Evolutionary conservation across 2,797 vertebrate genomes (phyloP), one percentile per base, ranked within the genome.

Genomic region (Cossypha caffra): DNA sequence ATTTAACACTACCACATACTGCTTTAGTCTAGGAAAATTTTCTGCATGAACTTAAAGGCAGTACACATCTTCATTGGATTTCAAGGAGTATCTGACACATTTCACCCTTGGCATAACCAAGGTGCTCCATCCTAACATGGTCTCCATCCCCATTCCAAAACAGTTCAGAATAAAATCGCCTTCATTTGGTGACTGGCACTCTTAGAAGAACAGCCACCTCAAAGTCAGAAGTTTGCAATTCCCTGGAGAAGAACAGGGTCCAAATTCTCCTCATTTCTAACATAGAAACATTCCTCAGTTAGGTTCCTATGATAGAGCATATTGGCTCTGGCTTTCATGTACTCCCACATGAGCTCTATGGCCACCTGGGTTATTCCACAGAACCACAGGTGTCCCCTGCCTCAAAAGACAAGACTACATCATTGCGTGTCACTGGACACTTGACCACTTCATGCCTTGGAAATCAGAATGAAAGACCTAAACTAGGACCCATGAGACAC

Each of bases 361-460:
- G 79, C 35, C 45, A 64, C 17, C 19, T 42, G 51, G 16, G 26
- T 76, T 81, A 72, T n/a, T 51, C 31, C 45, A 62, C 42, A 74
- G 73, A 92, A 79, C 9, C 1, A 6, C 48, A 94, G 16, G 19
- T 59, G 31, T 7, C 47, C 20, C 18, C 35, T 31, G 24, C 52
- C 85, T 69, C 55, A 63, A 42, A 66, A 64, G 25, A 82, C n/a
- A 76, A 85, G 45, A 47, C 28, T 37, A 23, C 1, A 2, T 20
- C 47, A 23, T 28, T 52, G 26, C 15, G 26, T 0, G 1, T 55
- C 62, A 40, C 25, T 2, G 3, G 24, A 26, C 1, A 3, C 50
- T 51, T 29, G 29, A 48, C 11, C 11, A 23, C 26, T 74, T 71
- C 76, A n/a, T 4, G 10, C 13, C 12, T 7, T 69, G 4, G 29